These are phyloP conservation scores for Heliconius hermathena DNA, from an alignment of 1,140 invertebrate genomes.

Conservation along the genomic window DNA sequence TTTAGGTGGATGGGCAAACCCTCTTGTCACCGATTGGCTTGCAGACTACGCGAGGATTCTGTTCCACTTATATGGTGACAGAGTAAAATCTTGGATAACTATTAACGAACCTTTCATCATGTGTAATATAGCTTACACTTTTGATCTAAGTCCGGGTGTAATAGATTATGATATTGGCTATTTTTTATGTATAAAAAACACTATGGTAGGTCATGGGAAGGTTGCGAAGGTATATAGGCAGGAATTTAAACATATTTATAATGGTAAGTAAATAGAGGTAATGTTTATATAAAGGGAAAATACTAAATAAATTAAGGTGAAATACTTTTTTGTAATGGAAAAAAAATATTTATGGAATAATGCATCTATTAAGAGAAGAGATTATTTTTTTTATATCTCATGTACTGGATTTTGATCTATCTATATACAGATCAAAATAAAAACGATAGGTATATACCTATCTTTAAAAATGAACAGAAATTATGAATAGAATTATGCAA, in stretches of 20 bases:
- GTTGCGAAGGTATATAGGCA: conserved; percentile 82
- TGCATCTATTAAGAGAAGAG: too few species aligned
- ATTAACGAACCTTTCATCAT: conserved; percentile 85
- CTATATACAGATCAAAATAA: too few species aligned
- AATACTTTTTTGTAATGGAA: too few species aligned
- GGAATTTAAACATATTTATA: conserved; percentile 38
- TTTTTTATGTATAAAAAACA: conserved; percentile 80
- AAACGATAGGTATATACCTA: too few species aligned
- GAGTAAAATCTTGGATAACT: conserved; percentile 85
- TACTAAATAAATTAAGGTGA: too few species aligned
- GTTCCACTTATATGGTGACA: conserved; percentile 82
- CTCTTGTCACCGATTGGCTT: conserved; percentile 82
- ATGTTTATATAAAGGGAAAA: neutral
- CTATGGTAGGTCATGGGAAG: conserved; percentile 82
- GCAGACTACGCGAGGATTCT: conserved; percentile 83
- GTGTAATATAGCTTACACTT: conserved; percentile 68
- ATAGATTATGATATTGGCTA: conserved; percentile 58
- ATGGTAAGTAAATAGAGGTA: conserved; percentile 55
- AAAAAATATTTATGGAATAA: too few species aligned
- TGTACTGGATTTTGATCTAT: too few species aligned
- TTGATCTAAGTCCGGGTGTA: conserved; percentile 37
- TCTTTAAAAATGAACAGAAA: too few species aligned
- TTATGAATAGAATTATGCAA: too few species aligned
- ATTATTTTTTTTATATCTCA: too few species aligned
- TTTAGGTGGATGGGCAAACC: conserved; percentile 36